A percentile compares a stretch with the other conserved stretches of the same genome.
These are phyloP conservation scores for Hylaeus volcanicus DNA, from an alignment of 1,140 invertebrate species.

Conservation along the genomic window DNA sequence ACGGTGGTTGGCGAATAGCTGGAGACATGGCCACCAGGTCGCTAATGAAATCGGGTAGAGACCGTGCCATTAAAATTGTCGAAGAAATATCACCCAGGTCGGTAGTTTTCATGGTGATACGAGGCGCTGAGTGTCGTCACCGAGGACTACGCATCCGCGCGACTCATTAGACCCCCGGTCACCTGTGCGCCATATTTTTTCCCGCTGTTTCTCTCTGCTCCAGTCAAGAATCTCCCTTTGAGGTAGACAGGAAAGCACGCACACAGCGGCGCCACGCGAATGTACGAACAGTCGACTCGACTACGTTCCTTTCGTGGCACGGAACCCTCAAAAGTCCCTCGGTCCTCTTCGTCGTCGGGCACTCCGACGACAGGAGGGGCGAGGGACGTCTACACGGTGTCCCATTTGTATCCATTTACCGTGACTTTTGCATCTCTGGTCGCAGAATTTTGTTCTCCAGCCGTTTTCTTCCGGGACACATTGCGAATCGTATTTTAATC, in stretches of 20 bases:
- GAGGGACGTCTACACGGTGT: constrained; percentile 22
- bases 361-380: constrained; percentile 39
- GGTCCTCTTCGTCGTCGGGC: constrained; percentile 26
- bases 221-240: constrained; percentile 26
- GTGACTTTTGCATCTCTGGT: neutral
- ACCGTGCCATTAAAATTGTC: neutral
- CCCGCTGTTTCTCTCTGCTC: neutral
- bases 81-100: neutral
- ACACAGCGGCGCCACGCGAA: neutral
- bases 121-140: neutral
- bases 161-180: constrained; percentile 23
- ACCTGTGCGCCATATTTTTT: constrained; percentile 11
- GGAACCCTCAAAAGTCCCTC: constrained; percentile 46
- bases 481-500: too few relatives aligned
- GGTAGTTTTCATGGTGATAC: neutral
- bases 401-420: constrained; percentile 6
- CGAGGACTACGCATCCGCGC: neutral
- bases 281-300: constrained; percentile 21
- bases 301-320: constrained; percentile 40
- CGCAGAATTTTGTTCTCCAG: too few relatives aligned
- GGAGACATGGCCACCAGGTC: neutral
- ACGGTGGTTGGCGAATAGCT: neutral
- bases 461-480: too few relatives aligned
- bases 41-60: constrained; percentile 3
- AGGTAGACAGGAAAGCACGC: constrained; percentile 36